phyloP scores from a whole-genome alignment of 2,113 vertebrate genomes.

The Choloepus hoffmanni region DNA sequence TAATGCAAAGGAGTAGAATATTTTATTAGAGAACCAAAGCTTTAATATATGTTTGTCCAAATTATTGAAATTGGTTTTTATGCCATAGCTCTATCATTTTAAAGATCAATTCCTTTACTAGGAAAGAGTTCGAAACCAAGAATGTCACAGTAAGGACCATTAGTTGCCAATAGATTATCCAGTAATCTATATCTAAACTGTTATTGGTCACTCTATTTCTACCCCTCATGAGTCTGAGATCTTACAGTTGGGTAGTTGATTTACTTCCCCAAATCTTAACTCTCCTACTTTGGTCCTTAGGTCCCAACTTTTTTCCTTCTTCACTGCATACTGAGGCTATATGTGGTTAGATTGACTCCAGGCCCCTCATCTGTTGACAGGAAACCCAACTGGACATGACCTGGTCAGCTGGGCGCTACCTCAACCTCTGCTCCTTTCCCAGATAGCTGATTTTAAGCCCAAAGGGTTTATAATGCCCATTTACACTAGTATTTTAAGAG shows the following conservation, averaged over 20 bases:
- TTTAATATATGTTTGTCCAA: not conserved
- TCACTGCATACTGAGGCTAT: not conserved
- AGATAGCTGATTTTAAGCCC: not conserved
- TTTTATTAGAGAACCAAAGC: not conserved
- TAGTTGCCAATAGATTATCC: not conserved
- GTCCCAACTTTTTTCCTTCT: not conserved
- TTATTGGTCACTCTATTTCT: not conserved
- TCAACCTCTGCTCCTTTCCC: not conserved
- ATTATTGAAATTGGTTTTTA: not conserved
- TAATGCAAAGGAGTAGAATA: not conserved
- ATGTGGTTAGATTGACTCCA: not conserved
- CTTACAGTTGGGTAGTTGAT: not conserved
- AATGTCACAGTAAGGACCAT: not conserved
- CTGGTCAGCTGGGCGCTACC: not conserved
- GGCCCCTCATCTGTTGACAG: not conserved
- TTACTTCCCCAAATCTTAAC: not conserved
- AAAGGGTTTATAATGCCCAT: not conserved
- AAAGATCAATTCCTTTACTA: not conserved
- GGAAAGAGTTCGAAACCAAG: not conserved
- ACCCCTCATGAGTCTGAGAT: not conserved
- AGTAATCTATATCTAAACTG: not conserved
- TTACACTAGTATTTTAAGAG: not conserved
- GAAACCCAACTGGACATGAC: not conserved
- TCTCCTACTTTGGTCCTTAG: not conserved
- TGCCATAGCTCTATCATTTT: not conserved